A percentile compares a stretch with the other conserved stretches of the same genome.
These are phyloP conservation scores for Tupaia chinensis DNA, from an alignment of 2,113 vertebrate genomes.

Conservation along the genomic window DNA sequence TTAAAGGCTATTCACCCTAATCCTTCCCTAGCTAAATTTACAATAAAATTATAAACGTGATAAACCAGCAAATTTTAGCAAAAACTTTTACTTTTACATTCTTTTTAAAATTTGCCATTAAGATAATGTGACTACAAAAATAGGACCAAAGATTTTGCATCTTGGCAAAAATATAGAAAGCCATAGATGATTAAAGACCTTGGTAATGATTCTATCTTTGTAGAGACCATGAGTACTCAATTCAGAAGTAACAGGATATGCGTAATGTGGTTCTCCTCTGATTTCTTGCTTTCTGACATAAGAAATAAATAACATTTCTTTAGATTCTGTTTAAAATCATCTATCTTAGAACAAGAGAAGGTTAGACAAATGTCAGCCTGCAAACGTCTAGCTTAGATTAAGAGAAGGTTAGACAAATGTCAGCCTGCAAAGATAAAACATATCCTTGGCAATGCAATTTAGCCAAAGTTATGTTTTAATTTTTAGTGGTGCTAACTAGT, in stretches of 20 bases:
- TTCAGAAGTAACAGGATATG: not conserved
- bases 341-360: not conserved
- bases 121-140: slow-evolving; percentile 12
- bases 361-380: not conserved
- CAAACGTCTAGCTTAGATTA: slow-evolving; percentile 7
- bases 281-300: not conserved
- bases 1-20: not conserved
- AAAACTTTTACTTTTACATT: slow-evolving; percentile 17
- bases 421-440: slow-evolving; percentile 27
- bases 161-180: not conserved
- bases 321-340: not conserved
- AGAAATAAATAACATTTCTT: not conserved
- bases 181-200: not conserved
- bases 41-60: not conserved
- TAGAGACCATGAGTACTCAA: not conserved
- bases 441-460: not conserved
- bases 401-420: slow-evolving; percentile 14
- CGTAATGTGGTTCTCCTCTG: not conserved
- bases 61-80: not conserved
- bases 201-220: not conserved
- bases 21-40: not conserved
- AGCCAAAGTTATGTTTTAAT: slow-evolving; percentile 22
- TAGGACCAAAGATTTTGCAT: not conserved
- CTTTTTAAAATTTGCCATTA: slow-evolving; percentile 13
- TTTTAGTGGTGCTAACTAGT: slow-evolving; percentile 23